Evolutionary conservation across 2,113 vertebrate species (phyloP).

Genomic region (Vulpes ferrilata): DNA sequence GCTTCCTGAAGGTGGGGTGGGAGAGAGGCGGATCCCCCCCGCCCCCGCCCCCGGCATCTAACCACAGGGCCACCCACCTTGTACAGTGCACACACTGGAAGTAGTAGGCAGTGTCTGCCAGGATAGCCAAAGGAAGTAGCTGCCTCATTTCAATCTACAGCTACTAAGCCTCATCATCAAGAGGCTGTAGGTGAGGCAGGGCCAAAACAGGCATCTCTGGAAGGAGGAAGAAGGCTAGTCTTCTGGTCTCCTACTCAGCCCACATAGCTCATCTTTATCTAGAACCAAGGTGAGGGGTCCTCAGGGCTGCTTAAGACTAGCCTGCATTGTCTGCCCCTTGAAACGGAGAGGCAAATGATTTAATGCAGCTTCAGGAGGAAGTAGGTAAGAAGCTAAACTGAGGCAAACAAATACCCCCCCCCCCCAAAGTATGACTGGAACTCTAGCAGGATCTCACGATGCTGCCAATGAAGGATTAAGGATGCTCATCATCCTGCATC

Average conservation of each 20-base stretch:
- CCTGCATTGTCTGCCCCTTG: not conserved
- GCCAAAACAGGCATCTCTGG: not conserved
- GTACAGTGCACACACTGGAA: not conserved
- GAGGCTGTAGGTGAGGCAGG: not conserved
- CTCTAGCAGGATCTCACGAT: not conserved
- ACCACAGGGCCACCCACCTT: slow-evolving; percentile 44
- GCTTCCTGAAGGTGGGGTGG: not conserved
- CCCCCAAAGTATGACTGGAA: not conserved
- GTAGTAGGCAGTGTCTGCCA: not conserved
- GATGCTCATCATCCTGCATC: not conserved
- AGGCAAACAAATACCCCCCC: slow-evolving; percentile 2
- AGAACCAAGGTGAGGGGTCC: not conserved
- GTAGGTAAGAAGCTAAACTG: not conserved
- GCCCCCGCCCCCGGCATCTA: not conserved
- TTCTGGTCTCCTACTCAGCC: not conserved
- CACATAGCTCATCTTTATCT: not conserved
- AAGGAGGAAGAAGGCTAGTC: slow-evolving; percentile 17
- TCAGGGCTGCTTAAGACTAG: not conserved
- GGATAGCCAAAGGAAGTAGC: slow-evolving; percentile 21
- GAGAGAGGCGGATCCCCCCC: not conserved
- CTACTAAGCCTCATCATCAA: not conserved
- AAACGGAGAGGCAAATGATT: slow-evolving; percentile 28
- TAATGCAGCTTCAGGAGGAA: not conserved
- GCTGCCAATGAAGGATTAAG: not conserved
- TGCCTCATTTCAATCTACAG: slow-evolving; percentile 21